phyloP scores from a whole-genome alignment of 2,888 invertebrate species.

The Drosophila emarginata region DNA sequence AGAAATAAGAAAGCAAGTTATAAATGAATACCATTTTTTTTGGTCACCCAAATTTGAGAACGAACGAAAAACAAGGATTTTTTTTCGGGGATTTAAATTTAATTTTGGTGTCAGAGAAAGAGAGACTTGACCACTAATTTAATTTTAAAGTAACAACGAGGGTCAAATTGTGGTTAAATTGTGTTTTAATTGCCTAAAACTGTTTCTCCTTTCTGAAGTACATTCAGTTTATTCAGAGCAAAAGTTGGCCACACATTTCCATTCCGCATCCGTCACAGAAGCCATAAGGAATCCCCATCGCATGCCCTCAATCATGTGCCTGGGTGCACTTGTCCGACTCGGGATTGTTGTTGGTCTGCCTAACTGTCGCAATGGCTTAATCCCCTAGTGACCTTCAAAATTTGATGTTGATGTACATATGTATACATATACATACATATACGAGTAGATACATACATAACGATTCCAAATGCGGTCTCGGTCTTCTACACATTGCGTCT shows the following conservation, averaged over 20 bases:
- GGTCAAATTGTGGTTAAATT: slow-evolving; percentile 50
- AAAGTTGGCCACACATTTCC: slow-evolving; percentile 37
- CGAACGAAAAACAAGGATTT: too few species aligned
- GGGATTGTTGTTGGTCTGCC: slow-evolving; percentile 6
- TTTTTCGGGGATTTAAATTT: too few species aligned
- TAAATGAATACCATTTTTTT: too few species aligned
- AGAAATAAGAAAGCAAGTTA: too few species aligned
- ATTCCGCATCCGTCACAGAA: background rate
- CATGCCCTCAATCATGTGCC: slow-evolving; percentile 13
- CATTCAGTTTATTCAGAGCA: slow-evolving; percentile 41
- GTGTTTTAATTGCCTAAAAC: slow-evolving; percentile 66
- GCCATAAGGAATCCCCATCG: slow-evolving; percentile 2
- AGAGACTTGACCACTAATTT: background rate
- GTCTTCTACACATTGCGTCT: slow-evolving; percentile 6
- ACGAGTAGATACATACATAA: background rate
- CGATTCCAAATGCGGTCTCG: slow-evolving; percentile 10
- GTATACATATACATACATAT: too few species aligned
- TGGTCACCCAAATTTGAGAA: too few species aligned
- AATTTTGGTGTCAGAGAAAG: too few species aligned
- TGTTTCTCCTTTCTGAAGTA: slow-evolving; percentile 32
- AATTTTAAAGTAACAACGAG: background rate
- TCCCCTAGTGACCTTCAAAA: slow-evolving; percentile 55
- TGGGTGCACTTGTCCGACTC: slow-evolving; percentile 35
- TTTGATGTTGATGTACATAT: background rate
- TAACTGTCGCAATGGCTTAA: slow-evolving; percentile 41